Evolutionary conservation across 2,113 vertebrate genomes (phyloP), one percentile per base, ranked within the genome.

Genomic region (Pleuronectes platessa): DNA sequence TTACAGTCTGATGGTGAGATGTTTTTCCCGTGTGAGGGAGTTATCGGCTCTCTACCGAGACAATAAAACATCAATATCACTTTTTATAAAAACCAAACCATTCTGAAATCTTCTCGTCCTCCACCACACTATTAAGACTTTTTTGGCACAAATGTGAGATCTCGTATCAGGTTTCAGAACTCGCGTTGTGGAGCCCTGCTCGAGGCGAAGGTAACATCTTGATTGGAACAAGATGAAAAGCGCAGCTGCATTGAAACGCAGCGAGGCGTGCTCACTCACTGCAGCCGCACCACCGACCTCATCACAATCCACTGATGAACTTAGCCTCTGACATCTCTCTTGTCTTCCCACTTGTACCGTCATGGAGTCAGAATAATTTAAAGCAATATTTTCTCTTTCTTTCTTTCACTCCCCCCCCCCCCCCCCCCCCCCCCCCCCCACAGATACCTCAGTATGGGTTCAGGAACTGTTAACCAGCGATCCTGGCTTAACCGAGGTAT

Each of bases 251-350:
- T 87, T 91, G 90, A 85, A 87, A 83, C 75, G 82, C 91, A 91
- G 90, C 84, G 91, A 91, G 89, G 91, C 91, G 83, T 92, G 91
- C 78, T 78, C 53, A 17, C 90, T 81, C 70, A 26, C 86, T 73
- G 76, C 78, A 61, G 83, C 79, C 82, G 88, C 83, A 90, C 81
- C 81, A 83, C 78, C 91, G 84, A 86, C 87, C 92, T 93, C 89
- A 92, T 93, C 91, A 91, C 72, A 88, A 89, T 83, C 79, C 88
- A 86, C 84, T 93, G 89, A 93, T 93, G 90, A 93, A 92, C 91
- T 91, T 91, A 86, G 86, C 89, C 89, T 92, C 88, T 92, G 92
- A 93, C 90, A 93, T 91, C 91, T 91, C 87, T 89, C 88, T 92
- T 83, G 86, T 91, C 90, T 90, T 81, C 88, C 88, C 85, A 81